A percentile compares a stretch with the other conserved stretches of the same genome.
Conservation (phyloP, 2,888 invertebrate species). For the Opisthograptis luteolata region DNA sequence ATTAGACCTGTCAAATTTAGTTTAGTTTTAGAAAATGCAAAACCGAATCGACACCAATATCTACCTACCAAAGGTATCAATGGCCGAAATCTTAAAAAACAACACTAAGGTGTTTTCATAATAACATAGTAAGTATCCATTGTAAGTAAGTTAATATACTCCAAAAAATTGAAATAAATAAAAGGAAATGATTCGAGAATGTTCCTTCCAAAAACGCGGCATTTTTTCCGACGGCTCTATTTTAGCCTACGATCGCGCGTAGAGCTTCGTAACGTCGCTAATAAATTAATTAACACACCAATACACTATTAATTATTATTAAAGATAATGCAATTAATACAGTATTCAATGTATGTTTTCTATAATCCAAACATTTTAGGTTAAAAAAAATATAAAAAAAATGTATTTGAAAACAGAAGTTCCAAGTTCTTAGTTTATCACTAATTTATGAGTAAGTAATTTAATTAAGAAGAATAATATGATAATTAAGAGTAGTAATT, state of each 20-base stretch:
- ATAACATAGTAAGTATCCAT: no score
- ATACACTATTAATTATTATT: slow-evolving; percentile 8
- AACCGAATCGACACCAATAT: no score
- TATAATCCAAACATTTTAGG: background rate
- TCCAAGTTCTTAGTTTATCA: no score
- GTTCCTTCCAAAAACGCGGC: slow-evolving; percentile 30
- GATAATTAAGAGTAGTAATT: slow-evolving; percentile 4
- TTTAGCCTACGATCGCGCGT: slow-evolving; percentile 76
- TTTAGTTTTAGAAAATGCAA: no score
- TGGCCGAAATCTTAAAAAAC: no score
- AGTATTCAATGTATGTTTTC: background rate
- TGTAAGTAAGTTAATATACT: background rate
- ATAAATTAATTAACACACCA: slow-evolving; percentile 16
- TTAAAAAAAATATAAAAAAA: no score
- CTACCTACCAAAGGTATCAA: no score
- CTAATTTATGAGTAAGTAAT: background rate
- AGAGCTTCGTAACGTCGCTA: slow-evolving; percentile 45
- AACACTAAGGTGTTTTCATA: no score
- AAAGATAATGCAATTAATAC: background rate
- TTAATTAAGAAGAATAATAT: no score
- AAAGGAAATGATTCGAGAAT: slow-evolving; percentile 22
- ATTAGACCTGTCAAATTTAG: no score
- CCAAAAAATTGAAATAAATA: background rate
- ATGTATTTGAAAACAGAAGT: no score
- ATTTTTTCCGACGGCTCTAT: slow-evolving; percentile 76